Conservation (phyloP, 2,888 invertebrate genomes). For the Geotrupes spiniger region DNA sequence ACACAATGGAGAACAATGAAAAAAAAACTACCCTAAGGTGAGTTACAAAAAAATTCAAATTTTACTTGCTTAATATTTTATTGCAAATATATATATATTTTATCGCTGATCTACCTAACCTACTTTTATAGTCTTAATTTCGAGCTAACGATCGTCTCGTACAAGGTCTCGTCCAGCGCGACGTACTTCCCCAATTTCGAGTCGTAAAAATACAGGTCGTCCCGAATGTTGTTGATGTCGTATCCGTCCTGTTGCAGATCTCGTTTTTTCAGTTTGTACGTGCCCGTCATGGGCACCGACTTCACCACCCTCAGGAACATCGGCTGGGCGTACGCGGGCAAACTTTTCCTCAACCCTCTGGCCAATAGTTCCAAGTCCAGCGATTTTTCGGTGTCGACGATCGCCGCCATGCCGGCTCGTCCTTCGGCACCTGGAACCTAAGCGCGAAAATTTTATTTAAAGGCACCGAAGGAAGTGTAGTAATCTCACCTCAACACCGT, state of each 20-base stretch:
- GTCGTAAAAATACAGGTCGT: conserved; percentile 67
- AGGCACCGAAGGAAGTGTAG: no score
- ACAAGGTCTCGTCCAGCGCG: conserved; percentile 36
- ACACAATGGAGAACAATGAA: no score
- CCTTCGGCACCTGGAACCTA: conserved; percentile 80
- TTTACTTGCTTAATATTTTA: no score
- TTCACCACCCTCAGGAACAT: conserved; percentile 79
- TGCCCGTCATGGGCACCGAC: conserved; percentile 78
- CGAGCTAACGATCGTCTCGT: conserved; percentile 40
- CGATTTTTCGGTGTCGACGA: conserved; percentile 66
- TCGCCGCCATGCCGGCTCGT: conserved; percentile 90
- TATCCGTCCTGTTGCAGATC: conserved; percentile 84
- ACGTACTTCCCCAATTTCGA: conserved; percentile 38
- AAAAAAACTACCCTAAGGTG: no score
- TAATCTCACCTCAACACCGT: conserved; percentile 79
- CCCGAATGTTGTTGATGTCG: conserved; percentile 68
- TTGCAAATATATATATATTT: no score
- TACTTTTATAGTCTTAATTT: conserved; percentile 33
- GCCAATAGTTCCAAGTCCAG: conserved; percentile 62
- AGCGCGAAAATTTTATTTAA: neutral
- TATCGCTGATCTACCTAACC: no score
- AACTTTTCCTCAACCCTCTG: conserved; percentile 62
- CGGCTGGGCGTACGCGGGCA: conserved; percentile 87
- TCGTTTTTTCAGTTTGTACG: conserved; percentile 90
- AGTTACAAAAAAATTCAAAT: no score